phyloP scores from a whole-genome alignment of 2,888 invertebrate species.

The Acrocera orbiculus region DNA sequence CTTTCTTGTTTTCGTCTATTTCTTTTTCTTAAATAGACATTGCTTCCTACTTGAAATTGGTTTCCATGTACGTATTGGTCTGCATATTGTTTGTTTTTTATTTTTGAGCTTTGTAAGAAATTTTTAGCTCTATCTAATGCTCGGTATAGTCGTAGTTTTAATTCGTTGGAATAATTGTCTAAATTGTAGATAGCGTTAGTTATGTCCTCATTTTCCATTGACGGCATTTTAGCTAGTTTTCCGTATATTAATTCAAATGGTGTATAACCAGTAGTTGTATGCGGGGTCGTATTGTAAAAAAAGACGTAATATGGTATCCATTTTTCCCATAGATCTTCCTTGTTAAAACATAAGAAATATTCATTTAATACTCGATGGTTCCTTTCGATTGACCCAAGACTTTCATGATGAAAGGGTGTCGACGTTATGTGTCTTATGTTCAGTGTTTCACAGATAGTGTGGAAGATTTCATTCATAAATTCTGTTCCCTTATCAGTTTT shows the following conservation, averaged over 20 bases:
- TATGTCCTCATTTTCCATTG: no score
- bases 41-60: no score
- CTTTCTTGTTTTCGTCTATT: no score
- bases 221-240: slow-evolving; percentile 3
- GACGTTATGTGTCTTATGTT: slow-evolving; percentile 5
- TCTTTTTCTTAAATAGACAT: no score
- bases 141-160: no score
- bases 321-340: slow-evolving; percentile 8
- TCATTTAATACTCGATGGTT: slow-evolving; percentile 11
- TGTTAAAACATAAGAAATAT: slow-evolving; percentile 6
- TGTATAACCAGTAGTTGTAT: no score
- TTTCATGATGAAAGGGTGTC: slow-evolving; percentile 4
- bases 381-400: slow-evolving; percentile 8
- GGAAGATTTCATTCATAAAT: slow-evolving; percentile 5
- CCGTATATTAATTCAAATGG: slow-evolving; percentile 9
- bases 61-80: no score
- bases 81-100: no score
- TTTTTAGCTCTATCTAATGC: no score
- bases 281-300: slow-evolving; percentile 9
- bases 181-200: neutral
- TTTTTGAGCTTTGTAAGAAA: no score
- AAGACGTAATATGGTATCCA: slow-evolving; percentile 3
- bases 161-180: neutral
- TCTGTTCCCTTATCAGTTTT: slow-evolving; percentile 7
- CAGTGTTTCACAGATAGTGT: slow-evolving; percentile 1